Evolutionary conservation across 2,888 invertebrate species (phyloP).

Genomic region (Tetropium fuscum): DNA sequence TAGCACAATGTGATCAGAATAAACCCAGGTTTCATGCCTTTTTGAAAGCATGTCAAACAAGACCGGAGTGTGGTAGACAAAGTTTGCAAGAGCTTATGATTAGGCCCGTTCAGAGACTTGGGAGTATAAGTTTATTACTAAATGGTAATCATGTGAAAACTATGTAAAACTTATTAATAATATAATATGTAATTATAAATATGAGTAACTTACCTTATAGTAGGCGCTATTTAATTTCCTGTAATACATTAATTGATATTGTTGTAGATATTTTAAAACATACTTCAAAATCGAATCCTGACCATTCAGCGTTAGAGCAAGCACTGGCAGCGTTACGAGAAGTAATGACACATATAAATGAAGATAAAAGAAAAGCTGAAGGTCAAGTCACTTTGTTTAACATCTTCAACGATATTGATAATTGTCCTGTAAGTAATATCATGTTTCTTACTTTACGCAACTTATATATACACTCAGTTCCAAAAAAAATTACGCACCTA

Average conservation of each 20-base stretch:
- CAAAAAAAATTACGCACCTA: too few relatives aligned
- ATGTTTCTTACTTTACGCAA: too few relatives aligned
- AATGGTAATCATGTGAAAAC: conserved; percentile 75
- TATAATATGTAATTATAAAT: background rate
- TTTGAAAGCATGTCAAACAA: conserved; percentile 93
- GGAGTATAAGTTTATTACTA: conserved; percentile 94
- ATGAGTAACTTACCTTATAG: too few relatives aligned
- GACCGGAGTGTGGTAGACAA: conserved; percentile 96
- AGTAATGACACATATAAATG: conserved; percentile 97
- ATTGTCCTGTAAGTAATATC: conserved; percentile 86
- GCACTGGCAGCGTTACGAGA: conserved; percentile 90
- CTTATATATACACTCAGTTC: too few relatives aligned
- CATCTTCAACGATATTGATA: conserved; percentile 97
- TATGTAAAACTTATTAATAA: background rate
- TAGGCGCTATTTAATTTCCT: too few relatives aligned
- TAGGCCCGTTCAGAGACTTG: conserved; percentile 96
- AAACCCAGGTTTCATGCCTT: conserved; percentile 99
- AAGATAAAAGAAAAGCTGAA: conserved; percentile 97
- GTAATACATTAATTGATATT: too few relatives aligned
- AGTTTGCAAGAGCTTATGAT: conserved; percentile 96
- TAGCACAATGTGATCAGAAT: conserved; percentile 89
- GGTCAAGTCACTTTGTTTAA: conserved; percentile 96
- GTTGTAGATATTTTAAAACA: conserved; percentile 90
- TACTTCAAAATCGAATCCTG: conserved; percentile 89
- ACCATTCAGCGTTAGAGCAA: conserved; percentile 85